Percentiles rank a stretch among this genome's conserved stretches.
These are phyloP conservation scores for Drepanosiphum platanoidis DNA, from an alignment of 2,888 invertebrate genomes.

Conservation along the genomic window DNA sequence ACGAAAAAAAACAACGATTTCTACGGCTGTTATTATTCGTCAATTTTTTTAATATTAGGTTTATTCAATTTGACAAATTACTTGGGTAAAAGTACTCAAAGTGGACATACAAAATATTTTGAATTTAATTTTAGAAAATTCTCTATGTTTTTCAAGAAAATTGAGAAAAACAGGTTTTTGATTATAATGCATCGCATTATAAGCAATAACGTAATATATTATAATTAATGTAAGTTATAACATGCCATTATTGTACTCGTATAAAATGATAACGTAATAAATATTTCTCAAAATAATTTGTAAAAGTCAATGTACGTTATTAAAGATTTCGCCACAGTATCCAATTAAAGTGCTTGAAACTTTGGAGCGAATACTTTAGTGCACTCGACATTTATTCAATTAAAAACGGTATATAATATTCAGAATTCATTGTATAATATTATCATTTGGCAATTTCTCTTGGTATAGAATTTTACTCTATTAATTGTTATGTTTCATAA, in stretches of 20 bases:
- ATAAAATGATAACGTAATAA: background rate
- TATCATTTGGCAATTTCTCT: background rate
- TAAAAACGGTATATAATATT: background rate
- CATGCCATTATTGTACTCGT: background rate
- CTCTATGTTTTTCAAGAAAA: background rate
- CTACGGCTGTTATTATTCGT: no score
- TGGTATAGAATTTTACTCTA: background rate
- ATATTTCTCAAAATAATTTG: background rate
- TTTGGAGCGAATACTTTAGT: background rate
- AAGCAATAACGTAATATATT: background rate
- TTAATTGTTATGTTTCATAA: background rate
- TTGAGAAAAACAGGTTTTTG: background rate
- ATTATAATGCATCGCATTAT: background rate
- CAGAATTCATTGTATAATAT: background rate
- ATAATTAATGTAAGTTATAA: background rate
- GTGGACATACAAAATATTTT: background rate
- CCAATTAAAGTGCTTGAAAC: conserved; percentile 5
- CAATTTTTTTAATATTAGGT: no score
- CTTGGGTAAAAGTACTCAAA: background rate
- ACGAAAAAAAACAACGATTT: no score
- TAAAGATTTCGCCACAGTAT: background rate
- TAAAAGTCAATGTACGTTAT: background rate
- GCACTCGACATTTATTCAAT: background rate
- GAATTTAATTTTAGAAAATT: background rate
- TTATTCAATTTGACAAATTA: no score